phyloP scores from a whole-genome alignment of 2,113 vertebrate species.

The Passerina amoena region DNA sequence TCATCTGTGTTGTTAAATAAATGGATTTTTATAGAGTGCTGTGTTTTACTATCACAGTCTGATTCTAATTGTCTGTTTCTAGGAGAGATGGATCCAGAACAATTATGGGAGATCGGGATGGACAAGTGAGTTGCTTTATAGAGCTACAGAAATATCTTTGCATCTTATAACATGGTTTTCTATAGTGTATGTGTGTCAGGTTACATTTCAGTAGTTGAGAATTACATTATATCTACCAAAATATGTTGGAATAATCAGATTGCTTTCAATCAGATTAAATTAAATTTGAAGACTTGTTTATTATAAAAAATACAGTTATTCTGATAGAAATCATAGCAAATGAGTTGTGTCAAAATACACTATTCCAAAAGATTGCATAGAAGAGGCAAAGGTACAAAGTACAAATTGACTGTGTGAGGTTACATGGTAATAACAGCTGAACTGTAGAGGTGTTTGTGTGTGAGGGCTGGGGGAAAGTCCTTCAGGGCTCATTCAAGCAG shows the following conservation, averaged over 20 bases:
- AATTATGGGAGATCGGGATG: constrained; percentile 83
- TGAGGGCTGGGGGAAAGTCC: background rate
- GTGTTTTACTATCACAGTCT: background rate
- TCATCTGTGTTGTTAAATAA: background rate
- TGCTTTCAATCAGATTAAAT: background rate
- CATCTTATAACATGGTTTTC: background rate
- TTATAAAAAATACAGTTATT: background rate
- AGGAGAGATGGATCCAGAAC: constrained; percentile 86
- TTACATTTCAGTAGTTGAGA: background rate
- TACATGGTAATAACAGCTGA: background rate
- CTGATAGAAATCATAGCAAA: background rate
- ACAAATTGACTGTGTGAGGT: accelerated
- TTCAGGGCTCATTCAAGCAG: background rate
- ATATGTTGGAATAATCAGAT: background rate
- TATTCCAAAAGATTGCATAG: background rate
- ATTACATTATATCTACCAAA: background rate
- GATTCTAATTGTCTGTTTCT: background rate
- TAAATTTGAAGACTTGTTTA: background rate
- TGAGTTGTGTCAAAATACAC: background rate
- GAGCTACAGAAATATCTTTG: background rate
- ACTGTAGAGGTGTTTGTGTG: background rate
- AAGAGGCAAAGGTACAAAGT: background rate
- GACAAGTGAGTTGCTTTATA: constrained; percentile 67
- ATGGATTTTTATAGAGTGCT: background rate
- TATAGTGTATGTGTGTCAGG: background rate